Evolutionary conservation across 2,888 invertebrate species (phyloP).

Genomic region (Caenorhabditis auriculariae): DNA sequence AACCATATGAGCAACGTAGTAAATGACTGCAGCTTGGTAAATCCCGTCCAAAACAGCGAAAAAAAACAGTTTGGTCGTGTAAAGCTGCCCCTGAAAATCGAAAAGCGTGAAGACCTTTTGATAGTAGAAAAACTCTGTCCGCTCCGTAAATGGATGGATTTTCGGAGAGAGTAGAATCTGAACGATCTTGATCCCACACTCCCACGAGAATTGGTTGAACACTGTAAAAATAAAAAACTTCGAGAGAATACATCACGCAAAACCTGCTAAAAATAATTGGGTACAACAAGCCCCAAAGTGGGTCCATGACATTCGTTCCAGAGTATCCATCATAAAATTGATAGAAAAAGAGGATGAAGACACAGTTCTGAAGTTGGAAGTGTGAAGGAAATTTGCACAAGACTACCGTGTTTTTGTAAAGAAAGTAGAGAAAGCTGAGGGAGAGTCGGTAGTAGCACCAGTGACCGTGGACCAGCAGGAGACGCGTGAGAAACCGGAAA

Average conservation of each 20-base stretch:
- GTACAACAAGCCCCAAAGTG: conserved; percentile 91
- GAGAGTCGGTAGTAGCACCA: conserved; percentile 87
- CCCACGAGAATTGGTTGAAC: conserved; percentile 80
- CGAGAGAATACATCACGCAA: no score
- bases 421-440: conserved; percentile 91
- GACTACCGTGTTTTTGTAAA: conserved; percentile 93
- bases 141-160: not conserved
- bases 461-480: conserved; percentile 90
- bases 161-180: not conserved
- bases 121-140: no score
- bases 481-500: conserved; percentile 77
- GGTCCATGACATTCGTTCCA: conserved; percentile 70
- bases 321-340: conserved; percentile 81
- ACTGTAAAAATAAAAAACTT: conserved; percentile 33
- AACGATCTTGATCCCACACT: conserved; percentile 83
- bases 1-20: conserved; percentile 77
- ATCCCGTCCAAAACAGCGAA: conserved; percentile 82
- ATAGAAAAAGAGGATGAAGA: conserved; percentile 93
- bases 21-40: conserved; percentile 87
- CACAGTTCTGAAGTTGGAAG: conserved; percentile 83
- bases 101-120: no score
- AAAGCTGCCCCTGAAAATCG: conserved; percentile 21
- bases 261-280: conserved; percentile 88
- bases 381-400: no score
- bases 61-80: conserved; percentile 74